Evolutionary conservation across 2,797 vertebrate species (phyloP).

Genomic region (Enteromius fasciolatus): DNA sequence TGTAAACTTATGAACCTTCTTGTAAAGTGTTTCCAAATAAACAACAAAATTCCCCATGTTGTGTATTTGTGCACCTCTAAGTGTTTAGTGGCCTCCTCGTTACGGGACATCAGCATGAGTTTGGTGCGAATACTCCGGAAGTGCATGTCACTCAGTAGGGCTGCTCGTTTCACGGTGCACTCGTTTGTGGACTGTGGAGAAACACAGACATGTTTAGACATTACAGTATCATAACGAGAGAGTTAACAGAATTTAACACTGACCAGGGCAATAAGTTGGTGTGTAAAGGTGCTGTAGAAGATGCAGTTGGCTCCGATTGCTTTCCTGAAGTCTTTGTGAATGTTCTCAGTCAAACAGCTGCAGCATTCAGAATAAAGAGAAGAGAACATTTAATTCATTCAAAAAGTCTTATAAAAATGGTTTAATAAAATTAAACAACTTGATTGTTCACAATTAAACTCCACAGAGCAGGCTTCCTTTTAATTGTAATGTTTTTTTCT

Average conservation of each 20-base stretch:
- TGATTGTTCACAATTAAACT: not conserved
- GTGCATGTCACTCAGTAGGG: slow-evolving; percentile 91
- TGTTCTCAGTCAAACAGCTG: slow-evolving; percentile 87
- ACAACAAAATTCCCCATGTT: not conserved
- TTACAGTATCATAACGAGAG: not conserved
- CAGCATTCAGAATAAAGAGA: slow-evolving; percentile 11
- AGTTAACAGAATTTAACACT: slow-evolving; percentile 57
- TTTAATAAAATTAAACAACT: no score
- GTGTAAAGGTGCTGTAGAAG: slow-evolving; percentile 83
- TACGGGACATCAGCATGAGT: slow-evolving; percentile 89
- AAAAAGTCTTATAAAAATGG: not conserved
- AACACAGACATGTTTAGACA: not conserved
- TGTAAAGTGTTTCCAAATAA: no score
- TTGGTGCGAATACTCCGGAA: slow-evolving; percentile 93
- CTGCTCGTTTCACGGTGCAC: slow-evolving; percentile 86
- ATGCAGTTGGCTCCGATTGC: slow-evolving; percentile 91
- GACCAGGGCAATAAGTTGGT: slow-evolving; percentile 89
- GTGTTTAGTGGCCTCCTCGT: slow-evolving; percentile 92
- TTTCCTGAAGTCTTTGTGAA: slow-evolving; percentile 95
- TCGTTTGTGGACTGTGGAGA: slow-evolving; percentile 85
- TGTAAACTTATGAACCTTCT: no score
- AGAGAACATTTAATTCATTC: not conserved
- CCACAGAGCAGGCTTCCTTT: not conserved
- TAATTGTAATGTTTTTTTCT: not conserved
- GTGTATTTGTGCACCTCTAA: slow-evolving; percentile 79